Conservation (phyloP, 2,888 invertebrate species). For the Diaphora mendica region DNA sequence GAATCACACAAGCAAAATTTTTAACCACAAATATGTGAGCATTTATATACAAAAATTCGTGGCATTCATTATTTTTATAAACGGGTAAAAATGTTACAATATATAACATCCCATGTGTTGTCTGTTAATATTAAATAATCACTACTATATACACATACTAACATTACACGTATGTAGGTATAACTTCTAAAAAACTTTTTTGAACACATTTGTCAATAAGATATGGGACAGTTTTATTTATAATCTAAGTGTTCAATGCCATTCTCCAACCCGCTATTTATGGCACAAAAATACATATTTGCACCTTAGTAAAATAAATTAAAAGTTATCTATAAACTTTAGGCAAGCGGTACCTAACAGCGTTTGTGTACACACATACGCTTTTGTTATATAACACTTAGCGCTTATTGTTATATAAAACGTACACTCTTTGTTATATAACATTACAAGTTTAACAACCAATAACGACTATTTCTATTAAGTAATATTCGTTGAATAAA, state of each 20-base stretch:
- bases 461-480: slow-evolving; percentile 12
- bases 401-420: background rate
- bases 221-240: slow-evolving; percentile 75
- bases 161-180: slow-evolving; percentile 71
- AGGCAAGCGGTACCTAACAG: slow-evolving; percentile 65
- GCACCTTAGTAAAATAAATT: slow-evolving; percentile 52
- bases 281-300: slow-evolving; percentile 72
- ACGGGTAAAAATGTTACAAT: slow-evolving; percentile 59
- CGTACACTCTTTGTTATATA: slow-evolving; percentile 30
- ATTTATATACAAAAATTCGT: slow-evolving; percentile 50
- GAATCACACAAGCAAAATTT: slow-evolving; percentile 36
- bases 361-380: slow-evolving; percentile 11
- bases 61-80: slow-evolving; percentile 49
- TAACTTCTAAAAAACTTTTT: slow-evolving; percentile 77
- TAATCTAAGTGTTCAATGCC: slow-evolving; percentile 62
- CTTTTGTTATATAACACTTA: slow-evolving; percentile 34
- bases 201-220: slow-evolving; percentile 85
- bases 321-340: slow-evolving; percentile 44
- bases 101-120: slow-evolving; percentile 54
- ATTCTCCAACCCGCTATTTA: slow-evolving; percentile 53
- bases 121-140: slow-evolving; percentile 58
- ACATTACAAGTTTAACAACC: slow-evolving; percentile 22
- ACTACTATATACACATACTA: slow-evolving; percentile 73
- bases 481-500: slow-evolving; percentile 18
- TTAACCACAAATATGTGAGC: slow-evolving; percentile 49